These are phyloP conservation scores for Lapara coniferarum DNA, from an alignment of 2,888 invertebrate genomes.

Conservation along the genomic window DNA sequence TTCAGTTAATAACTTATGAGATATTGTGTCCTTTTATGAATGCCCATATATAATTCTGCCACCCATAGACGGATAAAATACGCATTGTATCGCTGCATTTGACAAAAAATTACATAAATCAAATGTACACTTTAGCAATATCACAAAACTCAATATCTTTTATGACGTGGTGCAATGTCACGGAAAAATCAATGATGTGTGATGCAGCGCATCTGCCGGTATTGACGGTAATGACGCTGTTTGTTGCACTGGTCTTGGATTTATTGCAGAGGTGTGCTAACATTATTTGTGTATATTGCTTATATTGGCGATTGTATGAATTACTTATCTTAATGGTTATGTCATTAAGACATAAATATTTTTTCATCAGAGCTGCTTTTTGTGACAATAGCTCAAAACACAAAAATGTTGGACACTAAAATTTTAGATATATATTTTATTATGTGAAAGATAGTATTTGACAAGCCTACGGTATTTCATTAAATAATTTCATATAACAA, in stretches of 20 bases:
- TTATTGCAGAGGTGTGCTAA: conserved; percentile 30
- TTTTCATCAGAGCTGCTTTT: too few relatives aligned
- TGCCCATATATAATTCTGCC: too few relatives aligned
- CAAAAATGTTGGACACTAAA: too few relatives aligned
- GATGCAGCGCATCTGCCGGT: conserved; percentile 72
- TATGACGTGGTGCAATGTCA: conserved; percentile 77
- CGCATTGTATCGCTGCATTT: conserved; percentile 10
- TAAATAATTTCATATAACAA: neutral
- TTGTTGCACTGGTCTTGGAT: conserved; percentile 48
- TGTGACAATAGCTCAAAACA: too few relatives aligned
- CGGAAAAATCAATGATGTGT: conserved; percentile 80
- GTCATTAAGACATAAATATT: too few relatives aligned
- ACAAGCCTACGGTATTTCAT: neutral
- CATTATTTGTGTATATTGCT: neutral
- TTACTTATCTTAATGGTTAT: too few relatives aligned
- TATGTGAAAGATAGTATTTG: neutral
- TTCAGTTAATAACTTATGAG: neutral
- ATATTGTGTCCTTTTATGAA: neutral
- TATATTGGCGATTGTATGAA: too few relatives aligned
- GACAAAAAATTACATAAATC: conserved; percentile 49
- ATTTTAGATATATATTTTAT: too few relatives aligned
- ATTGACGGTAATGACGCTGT: conserved; percentile 64
- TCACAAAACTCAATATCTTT: conserved; percentile 73
- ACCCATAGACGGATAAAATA: neutral
- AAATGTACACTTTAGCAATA: conserved; percentile 56